Evolutionary conservation across 2,888 invertebrate species (phyloP).

Genomic region (Asteroscopus sphinx): DNA sequence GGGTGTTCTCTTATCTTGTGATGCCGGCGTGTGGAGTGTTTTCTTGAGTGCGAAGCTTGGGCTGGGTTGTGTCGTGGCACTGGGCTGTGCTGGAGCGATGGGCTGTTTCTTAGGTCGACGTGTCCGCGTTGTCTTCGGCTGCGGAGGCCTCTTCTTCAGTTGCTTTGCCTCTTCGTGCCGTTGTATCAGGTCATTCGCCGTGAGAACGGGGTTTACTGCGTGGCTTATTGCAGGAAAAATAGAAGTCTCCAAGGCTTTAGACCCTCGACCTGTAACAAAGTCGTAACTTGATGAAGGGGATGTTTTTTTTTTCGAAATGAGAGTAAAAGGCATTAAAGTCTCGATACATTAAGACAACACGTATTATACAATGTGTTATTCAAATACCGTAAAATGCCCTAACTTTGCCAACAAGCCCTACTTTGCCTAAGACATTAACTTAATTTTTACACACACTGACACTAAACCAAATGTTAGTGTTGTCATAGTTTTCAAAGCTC

Average conservation of each 20-base stretch:
- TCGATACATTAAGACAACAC: no score
- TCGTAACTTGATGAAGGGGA: constrained; percentile 3
- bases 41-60: not conserved
- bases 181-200: constrained; percentile 73
- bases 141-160: not conserved
- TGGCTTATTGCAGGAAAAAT: constrained; percentile 43
- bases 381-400: no score
- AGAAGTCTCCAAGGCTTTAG: constrained; percentile 68
- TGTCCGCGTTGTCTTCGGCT: not conserved
- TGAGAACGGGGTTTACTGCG: constrained; percentile 41
- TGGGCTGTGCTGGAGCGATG: constrained; percentile 15
- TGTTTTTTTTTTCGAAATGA: no score
- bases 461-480: no score
- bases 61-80: constrained; percentile 5
- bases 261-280: constrained; percentile 68
- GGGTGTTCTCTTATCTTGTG: constrained; percentile 25
- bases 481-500: no score
- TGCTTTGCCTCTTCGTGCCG: constrained; percentile 57
- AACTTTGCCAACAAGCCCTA: no score
- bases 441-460: no score
- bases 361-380: no score
- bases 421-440: no score
- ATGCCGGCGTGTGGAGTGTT: not conserved
- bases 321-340: no score
- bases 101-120: constrained; percentile 18